Conservation (phyloP, 2,113 vertebrate species). For the Verasper variegatus region DNA sequence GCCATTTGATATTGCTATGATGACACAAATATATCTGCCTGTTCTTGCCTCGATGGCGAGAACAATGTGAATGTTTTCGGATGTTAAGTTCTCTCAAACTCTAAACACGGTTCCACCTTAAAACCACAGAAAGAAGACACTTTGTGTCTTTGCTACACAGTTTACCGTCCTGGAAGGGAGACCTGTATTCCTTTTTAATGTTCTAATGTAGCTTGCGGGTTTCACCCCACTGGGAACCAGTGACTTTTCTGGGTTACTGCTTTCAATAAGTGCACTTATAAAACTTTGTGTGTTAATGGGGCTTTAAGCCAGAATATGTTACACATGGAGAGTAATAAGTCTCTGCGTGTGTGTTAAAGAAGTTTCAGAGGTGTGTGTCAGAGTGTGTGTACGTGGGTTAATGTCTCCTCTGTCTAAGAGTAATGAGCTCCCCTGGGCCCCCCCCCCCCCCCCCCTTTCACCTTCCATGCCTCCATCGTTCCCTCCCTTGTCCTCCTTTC, state of each 20-base stretch:
- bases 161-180: conserved; percentile 16
- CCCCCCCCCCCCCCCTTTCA: conserved; percentile 27
- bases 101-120: neutral
- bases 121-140: conserved; percentile 9
- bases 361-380: conserved; percentile 51
- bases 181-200: conserved; percentile 13
- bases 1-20: neutral
- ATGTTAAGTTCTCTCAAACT: neutral
- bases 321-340: conserved; percentile 68
- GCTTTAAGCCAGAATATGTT: conserved; percentile 58
- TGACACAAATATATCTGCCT: conserved; percentile 7
- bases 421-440: conserved; percentile 81
- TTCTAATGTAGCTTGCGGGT: conserved; percentile 18
- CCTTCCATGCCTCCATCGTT: conserved; percentile 53
- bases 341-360: conserved; percentile 65
- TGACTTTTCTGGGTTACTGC: conserved; percentile 53
- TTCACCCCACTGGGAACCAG: conserved; percentile 40
- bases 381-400: conserved; percentile 53
- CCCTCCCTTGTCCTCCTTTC: conserved; percentile 44
- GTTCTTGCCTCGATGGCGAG: neutral
- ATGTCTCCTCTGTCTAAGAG: conserved; percentile 66
- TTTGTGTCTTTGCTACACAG: neutral
- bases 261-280: conserved; percentile 64
- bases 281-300: conserved; percentile 67
- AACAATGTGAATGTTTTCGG: neutral